Evolutionary conservation across 2,797 vertebrate species (phyloP), one percentile per base, ranked within the genome.

Genomic region (Dryobates pubescens): DNA sequence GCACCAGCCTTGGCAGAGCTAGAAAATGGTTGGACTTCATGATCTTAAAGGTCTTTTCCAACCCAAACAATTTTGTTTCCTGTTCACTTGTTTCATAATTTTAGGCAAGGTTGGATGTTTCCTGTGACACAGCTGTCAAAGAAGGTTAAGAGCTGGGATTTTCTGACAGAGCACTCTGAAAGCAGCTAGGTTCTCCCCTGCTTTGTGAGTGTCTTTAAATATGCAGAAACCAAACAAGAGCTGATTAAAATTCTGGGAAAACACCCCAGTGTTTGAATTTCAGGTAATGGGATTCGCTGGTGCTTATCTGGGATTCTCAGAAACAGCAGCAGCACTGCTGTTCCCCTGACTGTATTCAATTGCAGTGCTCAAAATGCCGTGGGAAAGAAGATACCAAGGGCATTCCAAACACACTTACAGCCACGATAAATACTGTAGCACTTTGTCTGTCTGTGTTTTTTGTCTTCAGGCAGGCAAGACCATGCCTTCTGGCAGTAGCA

Each of bases 161-260:
- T 88, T 70, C 63, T 59, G 81, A 26, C 47, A 82, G 17, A 85
- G 10, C 5, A 53, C 15, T 72, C 38, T 67, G 67, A 88, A 88
- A 75, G 38, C 13, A 74, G n/a, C 30, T 74, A 76, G 83, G 27
- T 63, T 63, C 34, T 34, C 57, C 38, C 58, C 29, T 84, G 77
- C 34, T 90, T 78, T 73, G 53, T 63, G 29, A 81, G 36, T 15
- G 3, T 41, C 73, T 34, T 57, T 82, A 88, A 74, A 59, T 62
- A 80, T 13, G 24, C 61, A 67, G 38, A 84, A 78, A 70, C 75
- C 59, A 83, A 72, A 63, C 14, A 62, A 83, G 9, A 0, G 3
- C 30, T 71, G 77, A 86, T 89, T 80, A 85, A 81, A 89, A 83
- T 75, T 76, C 80, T 73, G 59, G 57, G 77, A 83, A 92, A 91